Evolutionary conservation across 2,888 invertebrate genomes (phyloP).

Genomic region (Pandemis heparana): DNA sequence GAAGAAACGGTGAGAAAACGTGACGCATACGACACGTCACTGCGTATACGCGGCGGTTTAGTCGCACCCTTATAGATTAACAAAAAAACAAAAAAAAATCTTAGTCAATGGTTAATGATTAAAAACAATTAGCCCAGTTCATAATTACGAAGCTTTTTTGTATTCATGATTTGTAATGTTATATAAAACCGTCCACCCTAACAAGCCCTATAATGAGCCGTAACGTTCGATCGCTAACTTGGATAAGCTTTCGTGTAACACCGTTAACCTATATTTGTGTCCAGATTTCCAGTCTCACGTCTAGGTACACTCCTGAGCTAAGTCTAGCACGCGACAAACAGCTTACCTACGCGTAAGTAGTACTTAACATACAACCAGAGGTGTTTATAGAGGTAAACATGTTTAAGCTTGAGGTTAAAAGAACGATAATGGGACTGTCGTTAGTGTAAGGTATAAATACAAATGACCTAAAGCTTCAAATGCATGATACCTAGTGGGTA

Average conservation of each 20-base stretch:
- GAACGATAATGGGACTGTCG: not conserved
- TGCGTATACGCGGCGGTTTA: no score
- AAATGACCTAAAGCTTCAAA: not conserved
- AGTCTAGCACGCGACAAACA: slow-evolving; percentile 31
- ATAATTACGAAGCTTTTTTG: no score
- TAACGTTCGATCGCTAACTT: slow-evolving; percentile 77
- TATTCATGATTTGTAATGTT: slow-evolving; percentile 37
- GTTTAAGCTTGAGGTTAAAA: not conserved
- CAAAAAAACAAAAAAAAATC: no score
- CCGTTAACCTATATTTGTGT: slow-evolving; percentile 60
- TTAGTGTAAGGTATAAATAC: not conserved
- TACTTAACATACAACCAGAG: not conserved
- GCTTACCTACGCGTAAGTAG: slow-evolving; percentile 17
- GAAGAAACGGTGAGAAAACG: no score
- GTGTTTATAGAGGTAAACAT: not conserved
- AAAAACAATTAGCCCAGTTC: no score
- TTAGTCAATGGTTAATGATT: no score
- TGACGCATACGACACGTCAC: no score
- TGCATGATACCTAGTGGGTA: not conserved
- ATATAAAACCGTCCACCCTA: slow-evolving; percentile 65
- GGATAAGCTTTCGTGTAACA: slow-evolving; percentile 74
- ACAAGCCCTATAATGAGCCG: slow-evolving; percentile 78
- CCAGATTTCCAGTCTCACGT: slow-evolving; percentile 49
- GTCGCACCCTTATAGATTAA: no score
- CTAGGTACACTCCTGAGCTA: slow-evolving; percentile 11